Evolutionary conservation across 1,140 invertebrate genomes (phyloP).

Genomic region (Argopecten irradians): DNA sequence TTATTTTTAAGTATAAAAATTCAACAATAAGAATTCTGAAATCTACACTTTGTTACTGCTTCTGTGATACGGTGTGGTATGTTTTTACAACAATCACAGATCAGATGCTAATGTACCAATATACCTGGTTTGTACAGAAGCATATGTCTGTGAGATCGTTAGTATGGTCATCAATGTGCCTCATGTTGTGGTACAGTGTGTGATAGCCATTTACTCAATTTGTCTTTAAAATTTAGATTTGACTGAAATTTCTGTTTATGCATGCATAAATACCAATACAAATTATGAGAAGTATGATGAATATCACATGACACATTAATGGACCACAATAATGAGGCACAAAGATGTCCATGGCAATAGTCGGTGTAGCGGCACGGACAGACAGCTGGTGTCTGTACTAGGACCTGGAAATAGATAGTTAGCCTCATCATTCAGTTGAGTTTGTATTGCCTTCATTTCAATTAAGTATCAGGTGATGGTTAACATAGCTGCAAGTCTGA

Average conservation of each 20-base stretch:
- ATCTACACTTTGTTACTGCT: neutral
- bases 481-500: neutral
- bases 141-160: neutral
- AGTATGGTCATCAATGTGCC: neutral
- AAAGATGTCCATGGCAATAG: slow-evolving; percentile 1
- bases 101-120: neutral
- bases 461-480: neutral
- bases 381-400: neutral
- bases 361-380: neutral
- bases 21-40: neutral
- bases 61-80: slow-evolving; percentile 16
- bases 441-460: neutral
- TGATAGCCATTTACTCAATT: neutral
- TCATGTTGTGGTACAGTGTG: neutral
- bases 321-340: slow-evolving; percentile 5
- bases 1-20: neutral
- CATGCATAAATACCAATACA: too few species aligned
- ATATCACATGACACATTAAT: neutral
- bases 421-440: neutral
- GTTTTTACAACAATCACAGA: neutral
- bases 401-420: slow-evolving; percentile 2
- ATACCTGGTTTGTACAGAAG: neutral
- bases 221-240: neutral
- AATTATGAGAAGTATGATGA: neutral
- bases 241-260: neutral